These are phyloP conservation scores for Chamaetylas fuelleborni DNA, from an alignment of 2,113 vertebrate species.

Conservation along the genomic window DNA sequence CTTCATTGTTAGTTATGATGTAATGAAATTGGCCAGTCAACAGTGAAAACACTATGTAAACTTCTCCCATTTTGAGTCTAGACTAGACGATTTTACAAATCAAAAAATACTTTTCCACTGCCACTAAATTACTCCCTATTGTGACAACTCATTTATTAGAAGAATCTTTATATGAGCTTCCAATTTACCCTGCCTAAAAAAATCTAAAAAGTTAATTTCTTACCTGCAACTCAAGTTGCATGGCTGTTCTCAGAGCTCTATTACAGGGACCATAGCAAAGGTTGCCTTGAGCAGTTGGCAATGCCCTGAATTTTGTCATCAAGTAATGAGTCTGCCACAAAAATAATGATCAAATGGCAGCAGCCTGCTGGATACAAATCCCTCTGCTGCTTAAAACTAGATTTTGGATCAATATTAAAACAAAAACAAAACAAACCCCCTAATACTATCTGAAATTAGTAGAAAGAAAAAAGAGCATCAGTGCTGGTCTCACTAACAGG, in stretches of 20 bases:
- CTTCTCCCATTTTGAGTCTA: neutral
- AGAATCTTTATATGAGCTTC: neutral
- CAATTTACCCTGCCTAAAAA: neutral
- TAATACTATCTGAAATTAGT: neutral
- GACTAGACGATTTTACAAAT: neutral
- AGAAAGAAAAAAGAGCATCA: neutral
- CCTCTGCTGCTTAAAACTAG: neutral
- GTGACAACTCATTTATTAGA: neutral
- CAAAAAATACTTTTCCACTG: neutral
- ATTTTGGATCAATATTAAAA: constrained; percentile 30
- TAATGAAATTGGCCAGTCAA: neutral
- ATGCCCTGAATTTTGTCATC: neutral
- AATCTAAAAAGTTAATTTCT: neutral
- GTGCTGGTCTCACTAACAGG: neutral
- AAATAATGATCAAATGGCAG: constrained; percentile 3
- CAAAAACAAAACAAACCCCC: neutral
- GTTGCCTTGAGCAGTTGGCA: neutral
- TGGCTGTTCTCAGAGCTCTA: neutral
- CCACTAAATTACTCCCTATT: neutral
- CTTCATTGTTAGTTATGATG: neutral
- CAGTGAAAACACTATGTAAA: neutral
- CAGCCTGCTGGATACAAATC: neutral
- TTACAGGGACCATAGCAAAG: neutral
- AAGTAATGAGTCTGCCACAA: constrained; percentile 25
- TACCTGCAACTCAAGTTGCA: neutral